Evolutionary conservation across 1,140 invertebrate genomes (phyloP).

Genomic region (Zaprionus tsacasi): DNA sequence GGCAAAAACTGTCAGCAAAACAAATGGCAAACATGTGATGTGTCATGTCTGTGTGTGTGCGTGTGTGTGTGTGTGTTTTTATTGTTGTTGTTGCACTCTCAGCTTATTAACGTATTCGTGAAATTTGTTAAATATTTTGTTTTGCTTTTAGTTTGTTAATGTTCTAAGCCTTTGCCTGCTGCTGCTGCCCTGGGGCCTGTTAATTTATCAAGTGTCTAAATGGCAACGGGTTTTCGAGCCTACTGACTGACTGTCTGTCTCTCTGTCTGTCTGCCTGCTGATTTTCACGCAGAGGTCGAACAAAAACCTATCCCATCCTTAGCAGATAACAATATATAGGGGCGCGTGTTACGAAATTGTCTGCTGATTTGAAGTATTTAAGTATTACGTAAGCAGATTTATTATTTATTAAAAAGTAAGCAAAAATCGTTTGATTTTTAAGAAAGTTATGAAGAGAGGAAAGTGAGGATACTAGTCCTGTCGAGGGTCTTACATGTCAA

Average conservation of each 20-base stretch:
- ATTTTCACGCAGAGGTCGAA: not conserved
- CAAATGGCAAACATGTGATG: conserved; percentile 74
- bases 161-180: conserved; percentile 55
- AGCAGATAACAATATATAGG: not conserved
- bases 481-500: no score
- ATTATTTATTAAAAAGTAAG: no score
- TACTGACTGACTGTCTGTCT: not conserved
- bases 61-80: conserved; percentile 27
- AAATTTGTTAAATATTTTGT: conserved; percentile 56
- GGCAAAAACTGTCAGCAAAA: conserved; percentile 53
- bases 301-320: not conserved
- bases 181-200: conserved; percentile 36
- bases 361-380: no score
- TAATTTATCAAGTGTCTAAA: conserved; percentile 71
- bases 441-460: no score
- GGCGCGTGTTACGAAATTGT: not conserved
- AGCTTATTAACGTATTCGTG: conserved; percentile 60
- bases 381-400: no score
- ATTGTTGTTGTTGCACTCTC: conserved; percentile 31
- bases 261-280: not conserved
- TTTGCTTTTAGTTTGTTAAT: conserved; percentile 36
- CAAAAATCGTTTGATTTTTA: no score
- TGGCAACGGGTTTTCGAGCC: conserved; percentile 9
- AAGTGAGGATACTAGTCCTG: no score
- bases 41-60: conserved; percentile 18